phyloP scores from a whole-genome alignment of 2,113 vertebrate genomes.

The Lagopus leucura region DNA sequence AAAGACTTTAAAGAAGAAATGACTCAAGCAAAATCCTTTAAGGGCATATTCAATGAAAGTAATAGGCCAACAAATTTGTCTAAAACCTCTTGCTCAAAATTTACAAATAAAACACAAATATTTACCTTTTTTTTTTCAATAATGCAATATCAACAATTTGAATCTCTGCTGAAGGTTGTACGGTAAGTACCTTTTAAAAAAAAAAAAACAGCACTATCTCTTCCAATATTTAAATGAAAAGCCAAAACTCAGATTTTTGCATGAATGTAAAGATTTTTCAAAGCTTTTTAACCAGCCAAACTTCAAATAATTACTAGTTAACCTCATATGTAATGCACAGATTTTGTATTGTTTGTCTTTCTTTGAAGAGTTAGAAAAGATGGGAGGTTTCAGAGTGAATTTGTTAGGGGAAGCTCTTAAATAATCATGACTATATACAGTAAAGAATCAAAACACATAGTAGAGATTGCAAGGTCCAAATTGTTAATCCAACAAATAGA shows the following conservation, averaged over 20 bases:
- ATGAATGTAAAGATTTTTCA: not conserved
- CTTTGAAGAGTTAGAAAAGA: conserved; percentile 1
- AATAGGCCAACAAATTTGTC: not conserved
- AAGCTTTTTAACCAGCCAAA: not conserved
- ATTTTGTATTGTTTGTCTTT: not conserved
- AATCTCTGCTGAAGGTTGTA: not conserved
- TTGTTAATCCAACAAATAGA: conserved; percentile 53
- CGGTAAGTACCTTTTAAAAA: not conserved
- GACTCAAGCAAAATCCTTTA: conserved; percentile 20
- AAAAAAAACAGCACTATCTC: not conserved
- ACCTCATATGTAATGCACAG: not conserved
- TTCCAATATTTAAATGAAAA: not conserved
- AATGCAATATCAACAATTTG: not conserved
- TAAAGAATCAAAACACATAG: conserved; percentile 29
- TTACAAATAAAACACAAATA: not conserved
- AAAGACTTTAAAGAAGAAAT: conserved; percentile 9
- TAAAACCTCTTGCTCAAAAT: not conserved
- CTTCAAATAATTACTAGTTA: conserved; percentile 6
- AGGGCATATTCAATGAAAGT: not conserved
- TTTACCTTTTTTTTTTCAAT: not conserved
- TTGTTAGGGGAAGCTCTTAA: not conserved
- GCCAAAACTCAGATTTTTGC: not conserved
- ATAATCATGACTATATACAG: not conserved
- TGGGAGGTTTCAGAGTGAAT: not conserved
- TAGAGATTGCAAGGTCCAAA: conserved; percentile 48